These are phyloP conservation scores for Toxostoma redivivum DNA, from an alignment of 2,113 vertebrate genomes.

Conservation along the genomic window DNA sequence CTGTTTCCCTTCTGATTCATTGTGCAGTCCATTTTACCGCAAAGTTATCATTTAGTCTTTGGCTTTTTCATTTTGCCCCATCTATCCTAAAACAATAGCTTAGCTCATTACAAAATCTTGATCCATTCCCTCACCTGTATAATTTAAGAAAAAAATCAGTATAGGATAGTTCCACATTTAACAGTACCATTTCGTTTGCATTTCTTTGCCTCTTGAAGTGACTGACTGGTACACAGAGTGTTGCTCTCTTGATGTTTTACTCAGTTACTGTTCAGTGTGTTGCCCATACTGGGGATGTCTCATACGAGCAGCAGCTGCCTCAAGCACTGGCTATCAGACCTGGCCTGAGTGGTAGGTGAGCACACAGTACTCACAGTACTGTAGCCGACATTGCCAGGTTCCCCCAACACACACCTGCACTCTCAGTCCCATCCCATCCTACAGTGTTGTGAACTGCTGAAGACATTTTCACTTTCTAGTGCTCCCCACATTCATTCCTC, in stretches of 20 bases:
- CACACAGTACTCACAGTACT: background rate
- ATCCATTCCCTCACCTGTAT: background rate
- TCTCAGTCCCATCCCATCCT: background rate
- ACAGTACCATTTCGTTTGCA: background rate
- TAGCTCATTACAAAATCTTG: background rate
- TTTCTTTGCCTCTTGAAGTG: background rate
- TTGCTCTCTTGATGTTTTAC: background rate
- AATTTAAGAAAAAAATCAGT: background rate
- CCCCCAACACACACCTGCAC: rapidly evolving
- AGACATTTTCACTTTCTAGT: background rate
- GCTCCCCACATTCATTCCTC: background rate
- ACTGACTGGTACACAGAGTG: background rate
- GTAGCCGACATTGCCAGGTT: background rate
- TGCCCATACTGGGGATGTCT: background rate
- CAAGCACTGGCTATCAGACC: background rate
- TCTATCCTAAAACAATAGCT: background rate
- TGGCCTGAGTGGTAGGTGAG: background rate
- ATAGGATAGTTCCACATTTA: background rate
- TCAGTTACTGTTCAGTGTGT: rapidly evolving
- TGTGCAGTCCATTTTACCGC: background rate
- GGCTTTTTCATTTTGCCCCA: background rate
- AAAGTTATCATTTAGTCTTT: background rate
- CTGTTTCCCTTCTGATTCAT: background rate
- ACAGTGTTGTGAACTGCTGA: background rate
- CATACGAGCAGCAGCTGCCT: background rate